phyloP scores from a whole-genome alignment of 2,888 invertebrate species.

The Synergus umbraculus region DNA sequence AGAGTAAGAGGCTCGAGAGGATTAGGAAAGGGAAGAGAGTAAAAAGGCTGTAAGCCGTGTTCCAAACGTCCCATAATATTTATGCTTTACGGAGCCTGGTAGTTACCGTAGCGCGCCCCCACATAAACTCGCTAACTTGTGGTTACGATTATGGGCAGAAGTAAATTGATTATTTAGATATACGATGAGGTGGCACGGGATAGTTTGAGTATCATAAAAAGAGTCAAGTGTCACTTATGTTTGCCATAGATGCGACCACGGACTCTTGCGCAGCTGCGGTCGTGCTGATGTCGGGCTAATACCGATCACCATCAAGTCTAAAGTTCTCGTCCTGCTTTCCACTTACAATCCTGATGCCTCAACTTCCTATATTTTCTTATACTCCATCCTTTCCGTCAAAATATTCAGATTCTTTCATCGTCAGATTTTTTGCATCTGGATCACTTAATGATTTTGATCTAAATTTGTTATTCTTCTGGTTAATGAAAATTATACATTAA shows the following conservation, averaged over 20 bases:
- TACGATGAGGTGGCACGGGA: constrained; percentile 69
- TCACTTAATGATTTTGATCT: not conserved
- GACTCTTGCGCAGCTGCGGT: constrained; percentile 17
- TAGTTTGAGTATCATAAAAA: constrained; percentile 72
- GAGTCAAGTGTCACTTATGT: constrained; percentile 70
- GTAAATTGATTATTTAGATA: constrained; percentile 76
- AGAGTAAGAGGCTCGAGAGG: constrained; percentile 44
- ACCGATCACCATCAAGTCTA: constrained; percentile 14
- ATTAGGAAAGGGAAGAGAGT: constrained; percentile 43
- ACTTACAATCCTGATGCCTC: not conserved
- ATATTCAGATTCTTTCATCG: constrained; percentile 6
- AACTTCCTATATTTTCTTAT: constrained; percentile 15
- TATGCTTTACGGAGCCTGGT: constrained; percentile 66
- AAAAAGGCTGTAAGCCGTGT: constrained; percentile 49
- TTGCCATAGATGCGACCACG: constrained; percentile 57
- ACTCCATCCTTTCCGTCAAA: not conserved
- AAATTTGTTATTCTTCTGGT: not conserved
- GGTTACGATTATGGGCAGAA: constrained; percentile 74
- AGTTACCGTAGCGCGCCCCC: constrained; percentile 62
- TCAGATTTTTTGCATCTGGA: not conserved
- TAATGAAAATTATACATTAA: too few relatives aligned
- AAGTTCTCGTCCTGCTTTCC: constrained; percentile 19
- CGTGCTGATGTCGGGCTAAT: constrained; percentile 24
- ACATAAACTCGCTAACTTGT: constrained; percentile 71
- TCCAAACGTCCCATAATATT: constrained; percentile 67